Evolutionary conservation across 2,113 vertebrate species (phyloP).

Genomic region (Chiloscyllium plagiosum): DNA sequence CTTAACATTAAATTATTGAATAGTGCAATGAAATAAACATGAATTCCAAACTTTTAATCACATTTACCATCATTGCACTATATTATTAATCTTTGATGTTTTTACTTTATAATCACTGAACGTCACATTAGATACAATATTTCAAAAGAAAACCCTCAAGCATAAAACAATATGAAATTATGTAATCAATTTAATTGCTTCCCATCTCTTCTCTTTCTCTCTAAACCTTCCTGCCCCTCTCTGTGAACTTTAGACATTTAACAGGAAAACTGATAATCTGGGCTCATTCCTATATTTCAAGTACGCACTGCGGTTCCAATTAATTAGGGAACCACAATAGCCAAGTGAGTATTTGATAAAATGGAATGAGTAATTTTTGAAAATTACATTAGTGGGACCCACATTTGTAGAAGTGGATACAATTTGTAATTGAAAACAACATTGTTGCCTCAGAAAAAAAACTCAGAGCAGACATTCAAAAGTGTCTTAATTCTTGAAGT

Average conservation of each 20-base stretch:
- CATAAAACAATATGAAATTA: background rate
- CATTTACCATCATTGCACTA: background rate
- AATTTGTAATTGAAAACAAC: background rate
- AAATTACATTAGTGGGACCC: background rate
- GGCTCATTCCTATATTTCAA: background rate
- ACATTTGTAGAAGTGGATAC: background rate
- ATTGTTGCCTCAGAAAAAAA: background rate
- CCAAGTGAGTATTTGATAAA: background rate
- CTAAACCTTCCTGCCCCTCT: background rate
- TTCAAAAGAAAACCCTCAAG: background rate
- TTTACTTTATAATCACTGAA: background rate
- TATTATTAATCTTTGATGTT: background rate
- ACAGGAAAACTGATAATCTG: background rate
- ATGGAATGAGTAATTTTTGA: background rate
- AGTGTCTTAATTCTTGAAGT: background rate
- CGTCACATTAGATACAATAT: background rate
- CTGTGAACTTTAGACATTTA: background rate
- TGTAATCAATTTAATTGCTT: conserved; percentile 21
- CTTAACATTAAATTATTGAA: background rate
- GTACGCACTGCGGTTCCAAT: background rate
- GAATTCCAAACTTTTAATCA: background rate
- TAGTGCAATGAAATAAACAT: background rate
- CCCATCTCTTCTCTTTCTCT: background rate
- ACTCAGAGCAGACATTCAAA: background rate
- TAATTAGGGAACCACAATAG: background rate